Conservation (phyloP, 2,113 vertebrate genomes). For the Stegastes partitus region DNA sequence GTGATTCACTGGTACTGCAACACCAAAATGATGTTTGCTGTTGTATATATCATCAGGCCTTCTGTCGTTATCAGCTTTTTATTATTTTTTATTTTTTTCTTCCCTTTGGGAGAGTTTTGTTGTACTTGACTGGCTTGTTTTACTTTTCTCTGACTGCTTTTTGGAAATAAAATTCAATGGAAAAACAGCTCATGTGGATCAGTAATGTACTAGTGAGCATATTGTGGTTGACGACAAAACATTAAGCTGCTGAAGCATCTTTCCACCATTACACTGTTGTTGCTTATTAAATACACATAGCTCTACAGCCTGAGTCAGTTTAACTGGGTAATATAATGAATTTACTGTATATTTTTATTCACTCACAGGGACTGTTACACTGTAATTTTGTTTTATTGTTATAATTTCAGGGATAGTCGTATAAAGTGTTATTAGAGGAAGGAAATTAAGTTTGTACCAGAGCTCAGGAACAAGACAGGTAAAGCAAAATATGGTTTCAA, state of each 20-base stretch:
- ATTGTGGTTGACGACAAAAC: conserved; percentile 7
- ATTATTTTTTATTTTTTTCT: conserved; percentile 37
- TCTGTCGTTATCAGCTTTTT: conserved; percentile 85
- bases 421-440: neutral
- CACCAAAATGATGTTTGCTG: conserved; percentile 91
- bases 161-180: conserved; percentile 88
- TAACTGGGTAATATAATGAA: neutral
- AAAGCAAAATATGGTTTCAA: neutral
- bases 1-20: conserved; percentile 90
- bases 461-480: neutral
- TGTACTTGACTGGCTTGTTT: conserved; percentile 78
- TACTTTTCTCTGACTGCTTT: conserved; percentile 93
- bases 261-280: neutral
- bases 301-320: neutral
- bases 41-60: conserved; percentile 93
- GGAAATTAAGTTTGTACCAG: neutral
- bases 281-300: neutral
- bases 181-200: conserved; percentile 47
- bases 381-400: conserved; percentile 11
- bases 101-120: conserved; percentile 62
- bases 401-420: conserved; percentile 2
- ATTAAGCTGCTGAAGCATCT: conserved; percentile 10
- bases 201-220: neutral
- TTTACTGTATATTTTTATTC: neutral
- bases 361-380: neutral